A percentile compares a stretch with the other conserved stretches of the same genome.
Evolutionary conservation across 2,888 invertebrate species (phyloP).

Genomic region (Parelbella ahira): DNA sequence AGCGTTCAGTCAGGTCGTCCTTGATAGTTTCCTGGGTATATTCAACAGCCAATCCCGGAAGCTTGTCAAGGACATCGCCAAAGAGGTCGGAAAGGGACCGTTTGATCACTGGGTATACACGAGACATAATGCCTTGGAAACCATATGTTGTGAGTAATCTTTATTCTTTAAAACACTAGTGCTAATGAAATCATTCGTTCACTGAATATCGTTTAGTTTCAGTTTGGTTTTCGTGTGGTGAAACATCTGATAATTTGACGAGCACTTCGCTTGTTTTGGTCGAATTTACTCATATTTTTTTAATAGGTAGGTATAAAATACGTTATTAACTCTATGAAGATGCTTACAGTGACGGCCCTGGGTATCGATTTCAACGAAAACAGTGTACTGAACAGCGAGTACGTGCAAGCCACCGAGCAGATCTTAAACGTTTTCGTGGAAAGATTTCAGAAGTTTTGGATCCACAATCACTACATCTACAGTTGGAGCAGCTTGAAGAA

Average conservation of each 20-base stretch:
- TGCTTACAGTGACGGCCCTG: constrained; percentile 57
- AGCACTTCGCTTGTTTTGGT: too few species aligned
- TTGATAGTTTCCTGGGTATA: constrained; percentile 35
- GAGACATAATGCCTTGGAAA: constrained; percentile 55
- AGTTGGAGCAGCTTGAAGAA: constrained; percentile 47
- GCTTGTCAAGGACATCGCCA: constrained; percentile 31
- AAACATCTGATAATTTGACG: too few species aligned
- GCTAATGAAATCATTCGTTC: too few species aligned
- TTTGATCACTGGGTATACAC: constrained; percentile 61
- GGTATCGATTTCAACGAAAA: constrained; percentile 57
- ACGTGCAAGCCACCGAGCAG: constrained; percentile 52
- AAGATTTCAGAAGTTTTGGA: constrained; percentile 58
- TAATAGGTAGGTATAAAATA: too few species aligned
- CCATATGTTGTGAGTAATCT: constrained; percentile 61
- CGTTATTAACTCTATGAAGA: too few species aligned
- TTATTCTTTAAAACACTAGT: too few species aligned
- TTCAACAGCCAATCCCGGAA: constrained; percentile 38
- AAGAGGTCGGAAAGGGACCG: constrained; percentile 33
- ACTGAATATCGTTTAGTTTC: too few species aligned
- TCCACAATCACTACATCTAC: constrained; percentile 48
- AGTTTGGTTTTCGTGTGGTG: too few species aligned
- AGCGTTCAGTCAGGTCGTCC: constrained; percentile 37
- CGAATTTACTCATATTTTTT: too few species aligned
- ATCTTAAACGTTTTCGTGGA: constrained; percentile 52
- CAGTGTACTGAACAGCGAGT: constrained; percentile 47